phyloP scores from a whole-genome alignment of 2,797 vertebrate species.

The Platyrinchus mystaceus region DNA sequence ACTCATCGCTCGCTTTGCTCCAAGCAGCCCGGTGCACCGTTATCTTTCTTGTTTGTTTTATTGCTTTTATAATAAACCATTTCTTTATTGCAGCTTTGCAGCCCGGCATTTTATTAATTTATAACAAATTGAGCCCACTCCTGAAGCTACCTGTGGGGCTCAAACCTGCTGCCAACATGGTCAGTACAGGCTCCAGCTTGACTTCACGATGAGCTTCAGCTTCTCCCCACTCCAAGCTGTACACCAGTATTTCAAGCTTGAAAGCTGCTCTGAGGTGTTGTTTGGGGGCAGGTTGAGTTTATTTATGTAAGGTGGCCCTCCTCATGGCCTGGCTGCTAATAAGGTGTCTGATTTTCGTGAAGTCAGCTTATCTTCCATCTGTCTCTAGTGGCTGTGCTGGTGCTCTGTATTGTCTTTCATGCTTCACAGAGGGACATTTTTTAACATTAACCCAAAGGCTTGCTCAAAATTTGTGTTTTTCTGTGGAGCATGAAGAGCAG shows the following conservation, averaged over 20 bases:
- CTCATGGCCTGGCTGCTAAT: not conserved
- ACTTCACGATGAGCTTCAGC: not conserved
- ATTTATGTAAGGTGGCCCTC: not conserved
- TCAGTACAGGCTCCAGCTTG: not conserved
- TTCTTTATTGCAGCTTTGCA: too few relatives aligned
- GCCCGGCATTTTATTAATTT: too few relatives aligned
- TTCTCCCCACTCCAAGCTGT: not conserved
- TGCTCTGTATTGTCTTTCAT: not conserved
- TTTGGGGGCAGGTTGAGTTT: not conserved
- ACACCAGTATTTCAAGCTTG: not conserved
- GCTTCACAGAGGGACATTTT: not conserved
- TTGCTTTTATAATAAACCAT: too few relatives aligned
- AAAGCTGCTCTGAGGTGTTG: not conserved
- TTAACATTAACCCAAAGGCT: not conserved
- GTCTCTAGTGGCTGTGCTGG: not conserved
- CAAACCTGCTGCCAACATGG: not conserved
- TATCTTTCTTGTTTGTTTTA: too few relatives aligned
- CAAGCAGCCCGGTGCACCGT: too few relatives aligned
- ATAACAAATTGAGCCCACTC: not conserved
- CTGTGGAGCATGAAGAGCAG: slow-evolving; percentile 4
- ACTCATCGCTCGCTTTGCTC: too few relatives aligned
- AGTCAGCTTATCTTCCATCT: not conserved
- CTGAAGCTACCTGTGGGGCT: not conserved
- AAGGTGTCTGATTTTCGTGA: not conserved
- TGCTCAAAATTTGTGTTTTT: not conserved